Conservation (phyloP, 92 coral and sea anemone genomes). For the Blastomussa wellsi region DNA sequence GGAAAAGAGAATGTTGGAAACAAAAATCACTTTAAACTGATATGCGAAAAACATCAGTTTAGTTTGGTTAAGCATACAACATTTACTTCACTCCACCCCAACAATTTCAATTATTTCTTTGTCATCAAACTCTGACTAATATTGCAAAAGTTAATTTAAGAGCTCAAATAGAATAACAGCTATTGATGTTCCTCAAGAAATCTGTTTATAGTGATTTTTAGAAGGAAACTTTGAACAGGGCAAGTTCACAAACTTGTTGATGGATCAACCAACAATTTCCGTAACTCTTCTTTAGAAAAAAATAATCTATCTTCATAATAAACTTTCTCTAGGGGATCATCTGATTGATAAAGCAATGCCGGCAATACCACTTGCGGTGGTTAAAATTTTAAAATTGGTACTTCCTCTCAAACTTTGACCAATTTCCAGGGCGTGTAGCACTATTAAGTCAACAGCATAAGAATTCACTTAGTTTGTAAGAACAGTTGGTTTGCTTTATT, state of each 20-base stretch:
- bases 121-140: background rate
- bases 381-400: too few relatives aligned
- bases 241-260: conserved; percentile 4
- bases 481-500: background rate
- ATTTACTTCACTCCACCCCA: too few relatives aligned
- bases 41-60: too few relatives aligned
- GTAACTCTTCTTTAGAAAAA: background rate
- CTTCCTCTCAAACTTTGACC: too few relatives aligned
- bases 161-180: background rate
- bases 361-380: background rate
- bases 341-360: too few relatives aligned
- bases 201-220: background rate
- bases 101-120: background rate
- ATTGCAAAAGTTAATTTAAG: background rate
- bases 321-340: too few relatives aligned
- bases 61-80: too few relatives aligned
- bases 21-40: background rate
- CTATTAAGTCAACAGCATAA: background rate
- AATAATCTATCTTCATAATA: too few relatives aligned
- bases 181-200: background rate
- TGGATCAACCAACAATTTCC: background rate
- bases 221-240: conserved; percentile 27
- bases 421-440: too few relatives aligned
- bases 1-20: too few relatives aligned
- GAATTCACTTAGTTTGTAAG: background rate